phyloP scores from a whole-genome alignment of 2,113 vertebrate species.

The Aix galericulata region DNA sequence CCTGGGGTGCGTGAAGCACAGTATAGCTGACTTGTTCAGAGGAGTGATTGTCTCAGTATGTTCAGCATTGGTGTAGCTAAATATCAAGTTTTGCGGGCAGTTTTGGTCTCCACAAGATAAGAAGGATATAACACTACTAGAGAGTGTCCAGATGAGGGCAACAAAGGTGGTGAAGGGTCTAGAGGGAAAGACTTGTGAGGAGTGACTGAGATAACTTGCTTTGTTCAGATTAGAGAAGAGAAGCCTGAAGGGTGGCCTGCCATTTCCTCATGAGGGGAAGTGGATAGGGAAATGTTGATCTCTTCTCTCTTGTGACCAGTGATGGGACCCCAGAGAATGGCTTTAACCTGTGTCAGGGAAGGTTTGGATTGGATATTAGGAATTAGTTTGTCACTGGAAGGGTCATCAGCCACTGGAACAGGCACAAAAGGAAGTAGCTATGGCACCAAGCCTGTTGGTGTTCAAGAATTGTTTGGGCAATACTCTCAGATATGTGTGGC shows the following conservation, averaged over 20 bases:
- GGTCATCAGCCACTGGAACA: background rate
- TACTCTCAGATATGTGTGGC: background rate
- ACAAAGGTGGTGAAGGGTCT: too few relatives aligned
- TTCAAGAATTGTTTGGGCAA: background rate
- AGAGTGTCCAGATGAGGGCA: too few relatives aligned
- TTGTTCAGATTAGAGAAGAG: too few relatives aligned
- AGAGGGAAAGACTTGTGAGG: too few relatives aligned
- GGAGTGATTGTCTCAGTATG: background rate
- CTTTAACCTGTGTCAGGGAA: background rate
- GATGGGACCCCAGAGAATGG: background rate
- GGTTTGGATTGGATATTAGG: background rate
- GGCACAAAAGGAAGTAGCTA: background rate
- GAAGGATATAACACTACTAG: background rate
- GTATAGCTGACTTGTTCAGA: background rate
- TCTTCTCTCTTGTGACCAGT: background rate
- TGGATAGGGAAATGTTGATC: background rate
- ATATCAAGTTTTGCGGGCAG: background rate
- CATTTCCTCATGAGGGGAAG: background rate
- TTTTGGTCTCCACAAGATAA: background rate
- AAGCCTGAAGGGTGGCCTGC: background rate
- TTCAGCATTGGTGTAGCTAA: background rate
- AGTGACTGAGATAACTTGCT: too few relatives aligned
- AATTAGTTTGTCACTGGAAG: background rate
- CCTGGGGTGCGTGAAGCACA: background rate
- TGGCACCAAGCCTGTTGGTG: background rate